Evolutionary conservation across 2,797 vertebrate species (phyloP).

Genomic region (Schizopygopsis pylzovi): DNA sequence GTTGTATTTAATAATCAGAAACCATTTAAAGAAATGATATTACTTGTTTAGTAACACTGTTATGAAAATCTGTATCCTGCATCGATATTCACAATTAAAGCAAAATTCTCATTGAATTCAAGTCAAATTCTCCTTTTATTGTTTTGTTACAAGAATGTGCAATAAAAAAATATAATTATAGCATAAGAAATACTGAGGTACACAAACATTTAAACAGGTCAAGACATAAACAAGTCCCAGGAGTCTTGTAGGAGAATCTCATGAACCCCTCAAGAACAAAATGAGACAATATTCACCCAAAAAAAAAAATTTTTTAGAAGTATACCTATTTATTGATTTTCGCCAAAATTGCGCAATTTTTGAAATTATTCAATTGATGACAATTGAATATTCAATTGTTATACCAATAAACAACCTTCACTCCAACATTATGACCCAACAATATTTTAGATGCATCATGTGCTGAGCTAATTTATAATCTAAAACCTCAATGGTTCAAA

Average conservation of each 20-base stretch:
- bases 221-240: slow-evolving; percentile 5
- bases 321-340: too few species aligned
- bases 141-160: slow-evolving; percentile 15
- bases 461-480: not conserved
- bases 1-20: slow-evolving; percentile 5
- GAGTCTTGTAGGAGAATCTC: too few species aligned
- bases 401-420: not conserved
- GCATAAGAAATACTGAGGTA: slow-evolving; percentile 30
- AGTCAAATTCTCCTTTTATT: not conserved
- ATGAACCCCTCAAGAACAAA: not conserved
- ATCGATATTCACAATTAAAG: too few species aligned
- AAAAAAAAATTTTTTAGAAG: too few species aligned
- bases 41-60: too few species aligned
- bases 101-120: slow-evolving; percentile 12
- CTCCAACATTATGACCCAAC: not conserved
- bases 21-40: not conserved
- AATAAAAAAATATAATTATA: slow-evolving; percentile 48
- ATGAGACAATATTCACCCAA: too few species aligned
- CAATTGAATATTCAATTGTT: too few species aligned
- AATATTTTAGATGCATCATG: not conserved
- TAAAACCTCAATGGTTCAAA: not conserved
- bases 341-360: too few species aligned
- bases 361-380: too few species aligned
- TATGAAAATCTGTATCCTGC: too few species aligned
- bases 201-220: not conserved